Evolutionary conservation across 1,140 invertebrate genomes (phyloP), one percentile per base, ranked within the genome.

Genomic region (Neoseiulus cucumeris): DNA sequence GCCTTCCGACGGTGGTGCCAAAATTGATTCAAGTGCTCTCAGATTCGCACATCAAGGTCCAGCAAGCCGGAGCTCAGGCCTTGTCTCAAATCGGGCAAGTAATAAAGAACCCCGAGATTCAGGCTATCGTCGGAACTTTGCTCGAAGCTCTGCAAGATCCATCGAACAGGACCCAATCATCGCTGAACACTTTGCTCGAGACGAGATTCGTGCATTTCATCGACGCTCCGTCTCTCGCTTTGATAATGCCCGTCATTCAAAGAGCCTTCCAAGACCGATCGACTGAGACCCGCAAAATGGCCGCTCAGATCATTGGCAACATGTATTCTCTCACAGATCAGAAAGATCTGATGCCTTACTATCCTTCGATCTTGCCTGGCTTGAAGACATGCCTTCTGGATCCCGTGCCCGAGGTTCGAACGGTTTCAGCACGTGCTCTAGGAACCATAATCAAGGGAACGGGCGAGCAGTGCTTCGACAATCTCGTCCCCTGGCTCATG

Each of bases 201-300:
- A 98, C 93, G 0, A 91, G 97, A 75, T 99, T 99, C 78, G 91
- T 98, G 44, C 95, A 99, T 78, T 96, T 98, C 74, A 97, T 99
- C 70, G 96, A 99, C 77, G 90, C 96, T 5, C 93, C 95, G 1
- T 98, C 94, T 0, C 80, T 99, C 4, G 94, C 96, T 66, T 79
- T 99, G 17, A 98, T 99, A 68, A 98, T 99, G 94, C 95, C 95
- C 0, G 93, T 98, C 0, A 91, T 98, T 20, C 87, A 96, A 75
- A 78, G 95, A 70, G 94, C 94, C 7, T 97, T 98, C 75, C 86
- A 92, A 77, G 93, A 98, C 78, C 81, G 94, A 64, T 91, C 90
- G 7, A 97, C 92, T 0, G 94, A 98, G 78, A 98, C 91, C 0
- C 81, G 93, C 71, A 95, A 97, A 80, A 96, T 97, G 90, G 91